These are phyloP conservation scores for Tragelaphus strepsiceros DNA, from an alignment of 2,113 vertebrate species.

Conservation along the genomic window DNA sequence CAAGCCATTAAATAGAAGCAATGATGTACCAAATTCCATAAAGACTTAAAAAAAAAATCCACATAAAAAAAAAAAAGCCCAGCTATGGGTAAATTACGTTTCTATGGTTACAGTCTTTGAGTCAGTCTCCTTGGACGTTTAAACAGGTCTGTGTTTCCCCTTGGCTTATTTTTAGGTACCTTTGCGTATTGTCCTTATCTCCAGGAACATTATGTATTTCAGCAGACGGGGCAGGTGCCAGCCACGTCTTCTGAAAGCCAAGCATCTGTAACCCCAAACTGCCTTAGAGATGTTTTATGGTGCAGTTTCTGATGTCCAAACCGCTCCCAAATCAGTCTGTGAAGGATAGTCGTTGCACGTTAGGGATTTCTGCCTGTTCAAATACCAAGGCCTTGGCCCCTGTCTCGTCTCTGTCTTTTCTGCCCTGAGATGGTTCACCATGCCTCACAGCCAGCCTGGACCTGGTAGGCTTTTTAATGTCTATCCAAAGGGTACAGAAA, in stretches of 20 bases:
- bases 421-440: not conserved
- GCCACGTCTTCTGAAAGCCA: not conserved
- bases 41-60: not conserved
- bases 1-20: not conserved
- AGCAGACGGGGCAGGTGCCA: not conserved
- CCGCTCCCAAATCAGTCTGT: not conserved
- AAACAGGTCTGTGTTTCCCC: not conserved
- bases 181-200: constrained; percentile 1
- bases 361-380: not conserved
- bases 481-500: not conserved
- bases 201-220: not conserved
- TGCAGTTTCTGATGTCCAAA: not conserved
- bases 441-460: not conserved
- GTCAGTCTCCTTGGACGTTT: not conserved
- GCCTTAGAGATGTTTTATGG: not conserved
- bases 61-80: not conserved
- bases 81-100: not conserved
- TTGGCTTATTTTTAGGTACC: constrained; percentile 10
- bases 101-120: not conserved
- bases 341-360: not conserved
- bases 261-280: not conserved
- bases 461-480: not conserved
- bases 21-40: not conserved
- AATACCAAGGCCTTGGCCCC: not conserved
- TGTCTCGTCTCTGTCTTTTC: not conserved